Evolutionary conservation across 1,140 invertebrate species (phyloP).

Genomic region (Chrysoperla carnea): DNA sequence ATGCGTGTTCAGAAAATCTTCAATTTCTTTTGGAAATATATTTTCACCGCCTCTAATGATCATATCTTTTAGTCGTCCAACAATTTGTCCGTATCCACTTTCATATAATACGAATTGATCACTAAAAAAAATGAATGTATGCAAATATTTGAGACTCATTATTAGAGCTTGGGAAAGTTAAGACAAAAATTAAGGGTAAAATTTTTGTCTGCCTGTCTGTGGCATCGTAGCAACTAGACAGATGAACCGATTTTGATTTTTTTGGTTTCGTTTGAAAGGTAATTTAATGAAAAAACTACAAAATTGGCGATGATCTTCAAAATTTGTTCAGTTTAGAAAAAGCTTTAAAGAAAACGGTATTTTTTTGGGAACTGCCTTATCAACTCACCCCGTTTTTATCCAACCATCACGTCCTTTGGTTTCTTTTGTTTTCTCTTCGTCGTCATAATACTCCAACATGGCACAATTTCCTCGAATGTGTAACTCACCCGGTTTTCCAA

Average conservation of each 20-base stretch:
- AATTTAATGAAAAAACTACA: too few species aligned
- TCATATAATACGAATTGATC: slow-evolving; percentile 54
- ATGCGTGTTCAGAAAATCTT: slow-evolving; percentile 58
- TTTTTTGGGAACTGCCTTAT: too few species aligned
- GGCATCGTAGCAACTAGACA: too few species aligned
- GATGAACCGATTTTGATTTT: too few species aligned
- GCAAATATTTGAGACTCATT: too few species aligned
- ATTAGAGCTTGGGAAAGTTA: too few species aligned
- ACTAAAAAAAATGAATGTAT: slow-evolving; percentile 22
- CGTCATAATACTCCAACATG: slow-evolving; percentile 80
- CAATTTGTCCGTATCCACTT: slow-evolving; percentile 55
- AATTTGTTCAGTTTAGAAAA: too few species aligned
- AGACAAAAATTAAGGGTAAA: too few species aligned
- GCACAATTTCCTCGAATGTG: slow-evolving; percentile 60
- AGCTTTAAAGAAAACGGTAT: too few species aligned
- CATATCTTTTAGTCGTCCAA: slow-evolving; percentile 70
- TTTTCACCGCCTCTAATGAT: slow-evolving; percentile 81
- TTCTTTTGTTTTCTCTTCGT: slow-evolving; percentile 62
- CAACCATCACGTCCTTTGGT: slow-evolving; percentile 56
- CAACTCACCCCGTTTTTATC: slow-evolving; percentile 76
- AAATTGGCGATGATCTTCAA: too few species aligned
- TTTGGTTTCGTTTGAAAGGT: too few species aligned
- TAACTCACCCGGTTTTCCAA: slow-evolving; percentile 65
- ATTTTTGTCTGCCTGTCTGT: too few species aligned
- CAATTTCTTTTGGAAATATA: slow-evolving; percentile 70